Evolutionary conservation across 53 echinoderm and acorn worm genomes (phyloP).

Genomic region (Echinometra lucunter): DNA sequence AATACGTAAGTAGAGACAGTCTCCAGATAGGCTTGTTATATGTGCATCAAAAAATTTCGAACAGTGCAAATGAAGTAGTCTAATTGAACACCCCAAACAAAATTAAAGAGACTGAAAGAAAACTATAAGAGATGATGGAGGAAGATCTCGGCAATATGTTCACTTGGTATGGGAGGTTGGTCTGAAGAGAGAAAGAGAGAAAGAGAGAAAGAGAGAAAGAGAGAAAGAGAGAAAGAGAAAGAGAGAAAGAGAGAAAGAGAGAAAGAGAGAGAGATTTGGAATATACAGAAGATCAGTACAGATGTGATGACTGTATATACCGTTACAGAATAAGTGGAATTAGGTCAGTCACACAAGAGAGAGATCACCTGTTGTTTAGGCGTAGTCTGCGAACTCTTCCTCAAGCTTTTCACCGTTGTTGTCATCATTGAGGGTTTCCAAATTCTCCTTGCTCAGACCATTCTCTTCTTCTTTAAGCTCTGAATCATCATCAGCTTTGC

Average conservation of each 20-base stretch:
- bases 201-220: not conserved
- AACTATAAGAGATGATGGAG: not conserved
- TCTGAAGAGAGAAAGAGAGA: not conserved
- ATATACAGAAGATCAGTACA: not conserved
- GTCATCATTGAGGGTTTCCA: not conserved
- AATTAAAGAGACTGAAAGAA: not conserved
- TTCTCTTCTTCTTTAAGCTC: not conserved
- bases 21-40: not conserved
- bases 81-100: not conserved
- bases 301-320: not conserved
- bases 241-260: not conserved
- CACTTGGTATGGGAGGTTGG: not conserved
- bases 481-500: not conserved
- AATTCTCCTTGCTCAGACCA: not conserved
- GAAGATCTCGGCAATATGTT: not conserved
- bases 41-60: not conserved
- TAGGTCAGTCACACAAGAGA: constrained; percentile 41
- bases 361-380: constrained; percentile 32
- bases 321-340: not conserved
- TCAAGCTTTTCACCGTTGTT: not conserved
- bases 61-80: not conserved
- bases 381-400: constrained; percentile 6
- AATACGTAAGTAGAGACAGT: not conserved
- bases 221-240: not conserved
- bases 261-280: not conserved